phyloP scores from a whole-genome alignment of 2,797 vertebrate genomes.

The Sebastes miniatus region DNA sequence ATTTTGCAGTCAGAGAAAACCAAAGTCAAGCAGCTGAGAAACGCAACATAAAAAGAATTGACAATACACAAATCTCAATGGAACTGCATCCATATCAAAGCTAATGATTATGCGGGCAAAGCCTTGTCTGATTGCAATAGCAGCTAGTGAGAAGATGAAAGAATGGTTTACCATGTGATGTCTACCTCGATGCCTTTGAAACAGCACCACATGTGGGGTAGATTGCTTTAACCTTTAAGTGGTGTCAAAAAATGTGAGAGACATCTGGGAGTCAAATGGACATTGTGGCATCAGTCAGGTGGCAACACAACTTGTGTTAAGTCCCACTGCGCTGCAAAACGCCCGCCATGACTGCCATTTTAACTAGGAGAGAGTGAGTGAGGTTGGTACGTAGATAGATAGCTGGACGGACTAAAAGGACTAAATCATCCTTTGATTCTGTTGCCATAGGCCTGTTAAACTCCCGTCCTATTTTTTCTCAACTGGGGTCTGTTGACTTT shows the following conservation, averaged over 20 bases:
- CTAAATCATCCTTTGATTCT: not conserved
- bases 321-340: slow-evolving; percentile 11
- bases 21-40: slow-evolving; percentile 33
- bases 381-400: not conserved
- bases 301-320: slow-evolving; percentile 7
- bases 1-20: slow-evolving; percentile 51
- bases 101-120: slow-evolving; percentile 50
- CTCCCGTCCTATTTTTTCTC: not conserved
- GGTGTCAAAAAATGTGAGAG: slow-evolving; percentile 31
- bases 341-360: not conserved
- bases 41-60: slow-evolving; percentile 52
- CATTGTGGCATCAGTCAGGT: not conserved
- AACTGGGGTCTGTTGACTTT: not conserved
- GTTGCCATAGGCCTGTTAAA: not conserved
- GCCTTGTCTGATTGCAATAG: slow-evolving; percentile 53
- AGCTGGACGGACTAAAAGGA: not conserved
- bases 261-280: slow-evolving; percentile 22
- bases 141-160: slow-evolving; percentile 58
- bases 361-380: not conserved
- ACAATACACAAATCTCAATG: slow-evolving; percentile 58
- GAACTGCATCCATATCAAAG: slow-evolving; percentile 64
- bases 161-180: slow-evolving; percentile 49
- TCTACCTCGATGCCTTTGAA: slow-evolving; percentile 43
- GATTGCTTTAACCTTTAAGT: slow-evolving; percentile 47
- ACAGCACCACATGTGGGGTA: slow-evolving; percentile 11